These are phyloP conservation scores for Enteromius afrohamiltoni DNA, from an alignment of 2,797 vertebrate genomes.

Conservation along the genomic window DNA sequence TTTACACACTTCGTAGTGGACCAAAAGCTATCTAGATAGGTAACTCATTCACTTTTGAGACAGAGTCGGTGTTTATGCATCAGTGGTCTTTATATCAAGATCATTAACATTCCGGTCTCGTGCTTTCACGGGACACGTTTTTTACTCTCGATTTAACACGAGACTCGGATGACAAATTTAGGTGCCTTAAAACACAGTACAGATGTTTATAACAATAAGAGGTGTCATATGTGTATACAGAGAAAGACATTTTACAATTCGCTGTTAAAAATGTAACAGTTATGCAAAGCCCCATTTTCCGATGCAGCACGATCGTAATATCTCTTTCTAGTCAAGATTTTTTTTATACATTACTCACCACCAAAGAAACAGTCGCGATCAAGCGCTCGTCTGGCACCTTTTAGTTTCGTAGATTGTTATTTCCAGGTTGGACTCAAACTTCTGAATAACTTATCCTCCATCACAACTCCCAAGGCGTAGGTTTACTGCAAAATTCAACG, in stretches of 20 bases:
- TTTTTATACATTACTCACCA: conserved; percentile 50
- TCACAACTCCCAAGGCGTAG: conserved; percentile 21
- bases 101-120: conserved; percentile 19
- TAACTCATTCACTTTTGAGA: background rate
- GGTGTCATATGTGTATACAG: background rate
- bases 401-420: background rate
- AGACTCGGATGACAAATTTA: background rate
- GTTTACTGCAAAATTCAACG: conserved; percentile 22
- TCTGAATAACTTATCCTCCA: conserved; percentile 39
- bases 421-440: conserved; percentile 39
- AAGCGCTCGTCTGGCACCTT: background rate
- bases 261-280: background rate
- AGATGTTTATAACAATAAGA: background rate
- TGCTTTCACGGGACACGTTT: background rate
- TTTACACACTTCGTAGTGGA: background rate
- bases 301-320: background rate
- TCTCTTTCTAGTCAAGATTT: background rate
- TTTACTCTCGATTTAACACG: background rate
- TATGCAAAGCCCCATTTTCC: background rate
- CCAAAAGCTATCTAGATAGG: background rate
- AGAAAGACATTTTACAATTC: background rate
- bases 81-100: background rate
- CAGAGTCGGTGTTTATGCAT: background rate
- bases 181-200: background rate
- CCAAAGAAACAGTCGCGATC: background rate